Base-by-base conservation (phyloP, 2,113 vertebrate genomes). In the Silurus asotus region DNA sequence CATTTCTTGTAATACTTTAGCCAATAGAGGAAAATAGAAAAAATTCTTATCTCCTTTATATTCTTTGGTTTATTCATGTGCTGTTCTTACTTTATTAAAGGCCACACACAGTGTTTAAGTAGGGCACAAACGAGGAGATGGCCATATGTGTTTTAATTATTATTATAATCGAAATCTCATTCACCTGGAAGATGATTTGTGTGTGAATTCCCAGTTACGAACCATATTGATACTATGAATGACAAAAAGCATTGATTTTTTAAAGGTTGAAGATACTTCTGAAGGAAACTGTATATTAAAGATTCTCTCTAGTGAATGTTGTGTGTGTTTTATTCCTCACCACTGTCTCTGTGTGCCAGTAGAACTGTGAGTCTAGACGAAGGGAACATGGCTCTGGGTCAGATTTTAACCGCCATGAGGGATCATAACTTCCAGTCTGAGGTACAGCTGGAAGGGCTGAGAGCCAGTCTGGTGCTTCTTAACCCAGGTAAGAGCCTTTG, bases 371-470 rank as follows among this genome's bases (percentile, higher is more conserved):
- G 94, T 89, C 92, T 97, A 87, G 98, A 99, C 88, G 93, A 96
- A 90, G 89, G 96, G 90, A 94, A 90, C 72, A 96, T 95, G 90
- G 93, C 96, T 88, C 92, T 96, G 91, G 94, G 93, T 78, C 96
- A 95, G 91, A 95, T 97, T 90, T 89, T 97, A 79, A 93, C 90
- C 69, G 88, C 92, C 85, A 98, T 99, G 95, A 97, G 90, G 90
- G 91, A 89, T 59, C 97, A 98, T 49, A 95, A 95, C 90, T 95
- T 95, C 9, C 91, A 95, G 9, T 91, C 90, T 0, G 90, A 94
- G 28, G 95, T 99, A 37, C 98, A 99, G 90, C 92, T 98, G 90
- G 97, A 97, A 92, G 97, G 96, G 0, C 91, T 99, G 89, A 90
- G 93, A 90, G 95, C 96, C 83, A 94, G 97, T 86, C 92, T 97